Conservation (phyloP, 2,888 invertebrate species). For the Leuctra nigra region DNA sequence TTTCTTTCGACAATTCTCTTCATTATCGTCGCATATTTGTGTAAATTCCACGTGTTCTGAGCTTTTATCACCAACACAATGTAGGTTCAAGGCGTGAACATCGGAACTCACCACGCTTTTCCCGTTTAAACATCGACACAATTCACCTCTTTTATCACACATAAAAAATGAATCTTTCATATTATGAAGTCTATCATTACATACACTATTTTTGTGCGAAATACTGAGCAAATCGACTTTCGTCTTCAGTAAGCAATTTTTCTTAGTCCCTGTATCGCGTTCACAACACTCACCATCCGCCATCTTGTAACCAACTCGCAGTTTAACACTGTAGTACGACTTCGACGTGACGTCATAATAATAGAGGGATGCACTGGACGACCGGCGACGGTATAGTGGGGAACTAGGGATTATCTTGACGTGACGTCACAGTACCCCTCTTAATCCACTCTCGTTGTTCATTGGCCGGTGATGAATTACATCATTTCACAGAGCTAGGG, state of each 20-base stretch:
- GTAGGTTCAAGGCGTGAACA: conserved; percentile 30
- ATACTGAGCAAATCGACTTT: conserved; percentile 43
- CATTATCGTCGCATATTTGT: conserved; percentile 27
- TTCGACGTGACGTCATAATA: conserved; percentile 24
- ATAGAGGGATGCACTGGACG: conserved; percentile 16
- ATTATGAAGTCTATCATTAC: conserved; percentile 38
- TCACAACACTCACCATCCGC: conserved; percentile 69
- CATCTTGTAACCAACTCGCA: conserved; percentile 67
- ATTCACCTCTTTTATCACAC: conserved; percentile 39
- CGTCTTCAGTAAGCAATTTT: conserved; percentile 37
- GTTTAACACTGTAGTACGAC: conserved; percentile 33
- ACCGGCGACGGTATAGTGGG: no score
- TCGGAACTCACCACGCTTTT: conserved; percentile 30
- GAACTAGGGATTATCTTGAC: conserved; percentile 1
- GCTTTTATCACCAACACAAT: conserved; percentile 30
- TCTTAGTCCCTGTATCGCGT: conserved; percentile 52
- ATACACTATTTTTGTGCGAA: conserved; percentile 45
- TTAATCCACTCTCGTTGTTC: conserved; percentile 38
- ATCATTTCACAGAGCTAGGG: conserved; percentile 41
- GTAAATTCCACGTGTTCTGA: conserved; percentile 29
- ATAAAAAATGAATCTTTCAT: conserved; percentile 41
- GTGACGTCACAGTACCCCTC: conserved; percentile 26
- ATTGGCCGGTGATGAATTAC: conserved; percentile 43
- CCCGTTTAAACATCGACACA: conserved; percentile 29
- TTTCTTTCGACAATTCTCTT: conserved; percentile 60